Conservation (phyloP, 2,113 vertebrate species). For the Sterna hirundo region DNA sequence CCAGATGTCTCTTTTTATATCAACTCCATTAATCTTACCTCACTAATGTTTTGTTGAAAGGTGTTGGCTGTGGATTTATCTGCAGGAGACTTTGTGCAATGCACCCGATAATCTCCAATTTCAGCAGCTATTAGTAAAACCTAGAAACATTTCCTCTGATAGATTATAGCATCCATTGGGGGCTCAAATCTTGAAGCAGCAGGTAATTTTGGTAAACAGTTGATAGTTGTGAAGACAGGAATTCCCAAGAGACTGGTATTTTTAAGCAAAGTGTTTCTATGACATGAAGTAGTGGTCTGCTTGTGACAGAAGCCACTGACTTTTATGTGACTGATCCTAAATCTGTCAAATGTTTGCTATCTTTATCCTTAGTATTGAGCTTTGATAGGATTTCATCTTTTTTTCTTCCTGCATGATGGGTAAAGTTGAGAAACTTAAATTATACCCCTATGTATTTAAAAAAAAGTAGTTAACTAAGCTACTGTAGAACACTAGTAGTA, state of each 20-base stretch:
- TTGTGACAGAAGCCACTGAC: not conserved
- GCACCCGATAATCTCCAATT: not conserved
- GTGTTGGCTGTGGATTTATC: not conserved
- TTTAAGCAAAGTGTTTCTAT: not conserved
- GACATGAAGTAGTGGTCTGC: not conserved
- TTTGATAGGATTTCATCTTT: not conserved
- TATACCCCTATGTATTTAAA: not conserved
- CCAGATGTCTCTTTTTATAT: not conserved
- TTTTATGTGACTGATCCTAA: not conserved
- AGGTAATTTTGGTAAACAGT: not conserved
- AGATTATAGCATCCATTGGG: not conserved
- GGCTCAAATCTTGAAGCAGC: not conserved
- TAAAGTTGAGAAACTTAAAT: not conserved
- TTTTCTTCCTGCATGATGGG: not conserved
- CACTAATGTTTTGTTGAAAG: not conserved
- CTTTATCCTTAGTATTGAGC: not conserved
- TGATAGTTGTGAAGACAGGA: not conserved
- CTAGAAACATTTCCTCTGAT: not conserved
- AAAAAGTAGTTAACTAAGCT: not conserved
- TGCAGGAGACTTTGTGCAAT: not conserved
- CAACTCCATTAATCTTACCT: not conserved
- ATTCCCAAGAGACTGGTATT: not conserved
- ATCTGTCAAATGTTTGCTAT: not conserved
- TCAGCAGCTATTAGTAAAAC: not conserved
- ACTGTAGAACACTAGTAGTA: not conserved